A percentile compares a stretch with the other conserved stretches of the same genome.
These are phyloP conservation scores for Clupea harengus DNA, from an alignment of 2,113 vertebrate species.

Conservation along the genomic window DNA sequence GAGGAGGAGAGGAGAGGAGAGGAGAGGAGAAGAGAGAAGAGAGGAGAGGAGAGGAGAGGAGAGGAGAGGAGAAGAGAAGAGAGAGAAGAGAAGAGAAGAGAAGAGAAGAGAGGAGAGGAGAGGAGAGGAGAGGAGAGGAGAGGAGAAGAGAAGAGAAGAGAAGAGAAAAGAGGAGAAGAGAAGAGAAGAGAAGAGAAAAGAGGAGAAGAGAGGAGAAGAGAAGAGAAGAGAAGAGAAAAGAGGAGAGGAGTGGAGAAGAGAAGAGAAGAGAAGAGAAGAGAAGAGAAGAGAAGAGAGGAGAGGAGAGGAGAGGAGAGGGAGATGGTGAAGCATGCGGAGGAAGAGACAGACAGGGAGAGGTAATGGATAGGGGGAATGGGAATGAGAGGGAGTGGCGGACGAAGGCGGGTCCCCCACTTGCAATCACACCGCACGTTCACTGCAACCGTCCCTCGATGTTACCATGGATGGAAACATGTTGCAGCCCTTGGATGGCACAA, in stretches of 20 bases:
- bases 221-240: neutral
- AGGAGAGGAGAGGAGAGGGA: neutral
- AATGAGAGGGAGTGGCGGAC: slow-evolving; percentile 9
- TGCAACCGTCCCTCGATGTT: slow-evolving; percentile 13
- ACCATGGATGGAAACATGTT: slow-evolving; percentile 1
- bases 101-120: neutral
- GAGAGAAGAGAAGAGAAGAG: too few species aligned
- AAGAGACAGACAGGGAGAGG: neutral
- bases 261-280: neutral
- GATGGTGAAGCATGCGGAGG: neutral
- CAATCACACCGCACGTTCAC: neutral
- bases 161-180: neutral
- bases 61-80: neutral
- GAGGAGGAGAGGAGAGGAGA: neutral
- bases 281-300: neutral
- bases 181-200: too few species aligned
- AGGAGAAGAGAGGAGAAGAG: neutral
- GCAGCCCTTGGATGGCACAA: neutral
- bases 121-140: neutral
- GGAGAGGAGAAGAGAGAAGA: neutral
- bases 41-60: neutral
- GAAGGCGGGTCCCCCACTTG: neutral
- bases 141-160: neutral
- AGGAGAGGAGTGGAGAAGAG: neutral
- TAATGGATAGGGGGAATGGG: neutral